Evolutionary conservation across 2,797 vertebrate genomes (phyloP), one percentile per base, ranked within the genome.

Genomic region (Typhlichthys eigenmanni): DNA sequence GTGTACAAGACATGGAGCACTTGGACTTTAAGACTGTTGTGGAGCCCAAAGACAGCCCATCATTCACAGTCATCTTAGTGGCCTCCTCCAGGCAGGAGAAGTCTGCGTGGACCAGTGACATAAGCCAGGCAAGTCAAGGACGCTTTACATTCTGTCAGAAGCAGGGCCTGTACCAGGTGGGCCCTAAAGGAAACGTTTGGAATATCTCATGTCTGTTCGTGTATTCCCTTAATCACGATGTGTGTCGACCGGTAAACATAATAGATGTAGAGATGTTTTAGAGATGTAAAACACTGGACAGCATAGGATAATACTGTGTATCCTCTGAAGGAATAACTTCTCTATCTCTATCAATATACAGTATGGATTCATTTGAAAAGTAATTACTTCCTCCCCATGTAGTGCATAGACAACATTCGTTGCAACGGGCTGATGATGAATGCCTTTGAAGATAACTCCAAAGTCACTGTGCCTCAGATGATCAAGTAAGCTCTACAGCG

Each of bases 371-470:
- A 11, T 66, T 5, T 49, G 73, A 52, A 60, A 34, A 10, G 2
- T 43, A 1, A 9, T 0, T 5, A 45, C 16, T 55, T 52, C 69
- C 38, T 73, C 43, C 16, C 66, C 13, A 58, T 60, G 2, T 87
- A 99, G 97, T 99, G 97, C 13, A 97, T 99, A 59, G 97, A 99
- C 87, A 99, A 99, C 85, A 98, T 99, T 79, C 95, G 97, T 60
- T 99, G 97, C 86, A 99, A 98, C 0, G 97, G 97, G 1, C 91
- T 98, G 72, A 98, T 99, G 96, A 98, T 98, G 96, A 98, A 97
- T 0, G 97, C 95, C 17, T 98, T 98, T 4, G 97, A 98, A 82
- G 97, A 99, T 78, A 98, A 97, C 75, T 97, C 95, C 79, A 98
- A 98, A 92, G 96, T 98, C 87, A 90, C 94, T 0, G 97, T 98